Base-by-base conservation (phyloP, 2,888 invertebrate species). In the Mimas tiliae region DNA sequence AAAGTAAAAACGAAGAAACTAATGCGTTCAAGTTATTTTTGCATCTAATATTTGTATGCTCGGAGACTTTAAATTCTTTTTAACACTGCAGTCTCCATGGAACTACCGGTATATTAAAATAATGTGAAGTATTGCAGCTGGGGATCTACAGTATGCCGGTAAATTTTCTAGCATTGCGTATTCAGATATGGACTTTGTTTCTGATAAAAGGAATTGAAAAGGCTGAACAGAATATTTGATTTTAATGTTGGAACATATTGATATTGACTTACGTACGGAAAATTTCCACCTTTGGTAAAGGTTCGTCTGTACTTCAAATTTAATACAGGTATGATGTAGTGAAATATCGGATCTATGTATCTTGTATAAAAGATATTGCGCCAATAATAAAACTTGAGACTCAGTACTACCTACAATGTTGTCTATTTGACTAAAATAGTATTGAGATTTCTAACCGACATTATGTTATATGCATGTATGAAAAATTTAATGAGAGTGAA, bases 51-150 rank as follows among this genome's bases (percentile, higher is more conserved):
- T 11, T 45, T 45, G 14, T 45, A 14, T 9, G 74, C 74, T 70
- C 73, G 74, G 75, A 72, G 75, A 74, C 73, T 74, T 70, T 77
- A 81, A 75, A 78, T 81, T 81, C 74, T 76, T 71, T 72, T 80
- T 77, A 77, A 72, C 72, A 73, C 68, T n/a, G n/a, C 65, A 69
- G 65, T 34, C 67, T 70, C 63, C 64, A 70, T 68, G 64, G 63
- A 70, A 75, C 76, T 71, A 45, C 42, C 11, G 42, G 75, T 74
- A 7, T 64, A 64, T 73, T 70, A 12, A 55, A 69, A 74, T 73
- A 75, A 72, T 70, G 53, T 73, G 53, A 74, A 76, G 70, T 72
- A 70, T 67, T 21, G 68, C 69, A 51, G 64, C 72, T 63, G 33
- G 71, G 72, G 70, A 75, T 70, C 70, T 74, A 73, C 68, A 69